Base-by-base conservation (phyloP, 2,113 vertebrate species). In the Osmerus mordax region DNA sequence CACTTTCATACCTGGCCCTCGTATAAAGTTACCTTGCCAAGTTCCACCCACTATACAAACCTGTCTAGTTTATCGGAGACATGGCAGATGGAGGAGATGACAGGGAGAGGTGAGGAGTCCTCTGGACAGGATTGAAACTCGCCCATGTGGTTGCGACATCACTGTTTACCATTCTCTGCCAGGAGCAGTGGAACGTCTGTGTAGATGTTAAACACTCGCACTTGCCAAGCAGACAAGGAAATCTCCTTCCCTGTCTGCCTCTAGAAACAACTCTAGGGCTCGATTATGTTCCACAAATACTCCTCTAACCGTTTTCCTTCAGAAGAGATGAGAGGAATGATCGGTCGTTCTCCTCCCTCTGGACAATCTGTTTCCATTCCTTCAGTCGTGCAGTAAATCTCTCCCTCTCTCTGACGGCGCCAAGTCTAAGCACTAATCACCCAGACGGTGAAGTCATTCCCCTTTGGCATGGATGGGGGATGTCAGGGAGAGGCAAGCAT, bases 301-400 rank as follows among this genome's bases (percentile, higher is more conserved):
- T 19, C 63, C 9, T 73, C 61, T 21, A 76, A 79, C 79, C 76
- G 28, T 67, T 65, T 77, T 75, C 72, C 72, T 54, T 32, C 3
- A 9, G 1, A 51, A 70, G 52, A 70, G 59, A 66, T 63, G 64
- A 76, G 59, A 71, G 53, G 72, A 65, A 59, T 9, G 70, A 69
- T 18, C 62, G 79, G 53, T 82, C 76, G 64, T 83, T 82, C 69
- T 79, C 64, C 74, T 53, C 67, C 32, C 53, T 84, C 19, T n/a
- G 32, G 58, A 67, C 73, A 65, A 55, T 18, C 74, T 74, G 55
- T 87, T 85, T 83, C 81, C 77, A 86, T 81, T 78, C 65, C 67
- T 73, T 72, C 70, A 75, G 18, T n/a, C 58, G 16, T 69, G 29
- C 75, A 75, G 65, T 72, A 72, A 79, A 78, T 65, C 2, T 8